Conservation (phyloP, 2,888 invertebrate genomes). For the Pyrochroa serraticornis region DNA sequence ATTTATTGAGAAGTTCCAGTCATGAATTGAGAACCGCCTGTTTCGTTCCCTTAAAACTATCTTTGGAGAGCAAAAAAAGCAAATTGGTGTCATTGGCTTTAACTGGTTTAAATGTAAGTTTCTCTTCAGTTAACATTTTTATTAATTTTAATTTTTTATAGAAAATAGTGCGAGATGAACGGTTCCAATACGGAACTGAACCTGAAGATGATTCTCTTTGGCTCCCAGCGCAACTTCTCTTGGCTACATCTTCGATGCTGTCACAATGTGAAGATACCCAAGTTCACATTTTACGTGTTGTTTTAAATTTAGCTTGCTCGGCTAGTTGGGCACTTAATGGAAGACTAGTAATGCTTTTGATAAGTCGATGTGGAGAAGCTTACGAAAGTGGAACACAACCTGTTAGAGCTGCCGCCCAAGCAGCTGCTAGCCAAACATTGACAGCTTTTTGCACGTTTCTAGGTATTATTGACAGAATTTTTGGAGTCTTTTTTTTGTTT, state of each 20-base stretch:
- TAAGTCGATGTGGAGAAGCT: conserved; percentile 84
- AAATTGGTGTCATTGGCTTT: conserved; percentile 84
- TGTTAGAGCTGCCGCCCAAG: conserved; percentile 85
- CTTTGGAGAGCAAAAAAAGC: conserved; percentile 85
- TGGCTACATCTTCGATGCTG: conserved; percentile 81
- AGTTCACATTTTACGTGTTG: conserved; percentile 71
- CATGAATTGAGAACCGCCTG: conserved; percentile 85
- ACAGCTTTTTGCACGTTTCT: conserved; percentile 84
- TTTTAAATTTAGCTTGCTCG: conserved; percentile 86
- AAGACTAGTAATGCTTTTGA: conserved; percentile 82
- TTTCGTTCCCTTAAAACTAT: conserved; percentile 82
- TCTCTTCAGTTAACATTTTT: not conserved
- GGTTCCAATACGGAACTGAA: conserved; percentile 88
- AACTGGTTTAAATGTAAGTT: conserved; percentile 86
- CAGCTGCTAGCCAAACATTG: conserved; percentile 88
- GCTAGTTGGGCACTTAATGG: conserved; percentile 90
- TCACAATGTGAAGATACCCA: conserved; percentile 87
- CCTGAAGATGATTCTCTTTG: conserved; percentile 91
- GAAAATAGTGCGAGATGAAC: conserved; percentile 90
- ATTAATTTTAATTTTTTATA: conserved; percentile 50
- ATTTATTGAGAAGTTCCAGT: conserved; percentile 75
- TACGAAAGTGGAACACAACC: conserved; percentile 80
- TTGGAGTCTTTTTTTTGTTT: no score
- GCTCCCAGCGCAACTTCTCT: conserved; percentile 89
- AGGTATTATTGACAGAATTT: conserved; percentile 58